Evolutionary conservation across 1,140 invertebrate genomes (phyloP).

Genomic region (Eciton burchellii): DNA sequence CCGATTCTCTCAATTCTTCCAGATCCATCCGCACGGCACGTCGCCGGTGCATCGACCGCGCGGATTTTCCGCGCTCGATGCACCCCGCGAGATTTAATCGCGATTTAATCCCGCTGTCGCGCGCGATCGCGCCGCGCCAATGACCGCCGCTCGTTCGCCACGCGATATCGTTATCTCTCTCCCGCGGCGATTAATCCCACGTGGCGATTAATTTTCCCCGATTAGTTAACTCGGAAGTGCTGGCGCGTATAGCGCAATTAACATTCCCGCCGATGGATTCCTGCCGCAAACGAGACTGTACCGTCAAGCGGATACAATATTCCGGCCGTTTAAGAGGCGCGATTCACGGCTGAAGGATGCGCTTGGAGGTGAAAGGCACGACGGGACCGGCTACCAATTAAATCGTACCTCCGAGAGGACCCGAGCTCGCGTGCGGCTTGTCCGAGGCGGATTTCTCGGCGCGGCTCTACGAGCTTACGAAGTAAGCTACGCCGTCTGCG

Average conservation of each 20-base stretch:
- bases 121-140: not conserved
- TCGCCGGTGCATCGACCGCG: slow-evolving; percentile 33
- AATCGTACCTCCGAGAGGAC: slow-evolving; percentile 72
- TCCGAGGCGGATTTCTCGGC: slow-evolving; percentile 56
- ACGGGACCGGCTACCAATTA: slow-evolving; percentile 71
- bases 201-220: not conserved
- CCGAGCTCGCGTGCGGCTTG: slow-evolving; percentile 57
- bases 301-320: slow-evolving; percentile 19
- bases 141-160: not conserved
- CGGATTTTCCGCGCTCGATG: slow-evolving; percentile 38
- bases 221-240: not conserved
- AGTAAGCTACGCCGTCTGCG: slow-evolving; percentile 62
- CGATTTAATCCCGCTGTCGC: slow-evolving; percentile 16
- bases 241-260: slow-evolving; percentile 9
- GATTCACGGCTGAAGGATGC: slow-evolving; percentile 63
- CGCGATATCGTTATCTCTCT: not conserved
- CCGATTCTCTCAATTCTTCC: slow-evolving; percentile 54
- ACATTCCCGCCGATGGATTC: slow-evolving; percentile 9
- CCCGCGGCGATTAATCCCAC: too few relatives aligned
- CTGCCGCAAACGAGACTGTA: not conserved
- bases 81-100: slow-evolving; percentile 27
- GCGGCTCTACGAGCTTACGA: slow-evolving; percentile 63
- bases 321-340: slow-evolving; percentile 22
- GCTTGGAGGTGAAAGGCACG: slow-evolving; percentile 71
- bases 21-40: slow-evolving; percentile 3